phyloP scores from a whole-genome alignment of 2,888 invertebrate genomes.

The Masnerella sp. region DNA sequence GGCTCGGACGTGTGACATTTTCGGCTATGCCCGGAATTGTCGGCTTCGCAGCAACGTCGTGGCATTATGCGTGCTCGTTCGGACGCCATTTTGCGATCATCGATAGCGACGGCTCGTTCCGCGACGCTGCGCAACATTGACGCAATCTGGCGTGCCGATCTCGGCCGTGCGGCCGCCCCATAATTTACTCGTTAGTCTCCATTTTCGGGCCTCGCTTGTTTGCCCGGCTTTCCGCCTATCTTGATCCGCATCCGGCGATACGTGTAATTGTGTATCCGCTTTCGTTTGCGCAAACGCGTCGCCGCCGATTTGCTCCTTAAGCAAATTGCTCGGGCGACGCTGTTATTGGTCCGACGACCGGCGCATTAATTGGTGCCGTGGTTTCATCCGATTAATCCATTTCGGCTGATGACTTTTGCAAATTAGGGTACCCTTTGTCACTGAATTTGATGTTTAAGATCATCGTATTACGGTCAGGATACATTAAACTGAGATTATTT shows the following conservation, averaged over 20 bases:
- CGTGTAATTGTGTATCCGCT: conserved; percentile 52
- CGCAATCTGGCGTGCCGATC: conserved; percentile 73
- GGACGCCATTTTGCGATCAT: conserved; percentile 31
- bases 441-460: no score
- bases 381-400: conserved; percentile 4
- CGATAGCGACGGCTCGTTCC: conserved; percentile 49
- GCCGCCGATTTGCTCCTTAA: conserved; percentile 25
- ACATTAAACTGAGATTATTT: no score
- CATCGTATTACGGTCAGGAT: no score
- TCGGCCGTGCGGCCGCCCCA: conserved; percentile 68
- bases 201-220: conserved; percentile 64
- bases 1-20: conserved; percentile 45
- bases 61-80: conserved; percentile 20
- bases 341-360: conserved; percentile 17
- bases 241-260: conserved; percentile 65
- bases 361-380: conserved; percentile 13
- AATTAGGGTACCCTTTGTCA: no score
- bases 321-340: conserved; percentile 24
- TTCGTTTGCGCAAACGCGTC: conserved; percentile 39
- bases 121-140: conserved; percentile 65
- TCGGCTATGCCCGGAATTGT: conserved; percentile 8
- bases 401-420: conserved; percentile 2
- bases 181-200: conserved; percentile 75
- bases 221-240: conserved; percentile 66
- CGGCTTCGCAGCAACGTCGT: no score